Evolutionary conservation across 2,113 vertebrate species (phyloP).

Genomic region (Lepisosteus oculatus): DNA sequence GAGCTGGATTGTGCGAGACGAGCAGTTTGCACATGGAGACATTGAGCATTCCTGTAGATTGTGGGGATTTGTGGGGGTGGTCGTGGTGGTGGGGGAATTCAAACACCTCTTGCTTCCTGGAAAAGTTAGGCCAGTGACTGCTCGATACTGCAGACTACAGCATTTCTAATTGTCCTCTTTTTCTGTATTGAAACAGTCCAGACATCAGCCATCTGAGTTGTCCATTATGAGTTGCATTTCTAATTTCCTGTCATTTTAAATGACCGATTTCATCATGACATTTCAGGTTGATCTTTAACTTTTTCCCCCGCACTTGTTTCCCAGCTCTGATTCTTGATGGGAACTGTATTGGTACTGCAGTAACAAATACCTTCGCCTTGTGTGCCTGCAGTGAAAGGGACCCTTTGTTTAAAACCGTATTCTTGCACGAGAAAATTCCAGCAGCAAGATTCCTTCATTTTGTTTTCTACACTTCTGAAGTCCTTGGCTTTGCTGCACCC

Average conservation of each 20-base stretch:
- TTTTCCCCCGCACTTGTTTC: too few relatives aligned
- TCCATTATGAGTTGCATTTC: too few relatives aligned
- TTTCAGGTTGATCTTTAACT: too few relatives aligned
- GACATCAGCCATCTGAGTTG: too few relatives aligned
- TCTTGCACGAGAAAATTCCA: slow-evolving; percentile 12
- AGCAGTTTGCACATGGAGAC: slow-evolving; percentile 53
- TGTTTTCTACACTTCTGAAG: background rate
- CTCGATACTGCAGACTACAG: background rate
- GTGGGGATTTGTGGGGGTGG: too few relatives aligned
- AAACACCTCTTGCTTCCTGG: slow-evolving; percentile 57
- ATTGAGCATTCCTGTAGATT: slow-evolving; percentile 46
- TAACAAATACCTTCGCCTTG: too few relatives aligned
- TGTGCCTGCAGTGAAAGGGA: slow-evolving; percentile 12
- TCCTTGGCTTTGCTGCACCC: slow-evolving; percentile 23
- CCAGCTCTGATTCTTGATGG: too few relatives aligned
- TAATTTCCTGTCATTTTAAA: too few relatives aligned
- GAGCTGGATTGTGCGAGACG: slow-evolving; percentile 48
- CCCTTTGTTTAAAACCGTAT: slow-evolving; percentile 23
- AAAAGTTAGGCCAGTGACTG: slow-evolving; percentile 17
- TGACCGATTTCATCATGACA: too few relatives aligned
- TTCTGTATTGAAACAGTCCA: too few relatives aligned
- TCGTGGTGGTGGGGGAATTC: slow-evolving; percentile 38
- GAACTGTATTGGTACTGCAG: too few relatives aligned
- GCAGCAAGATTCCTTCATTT: too few relatives aligned
- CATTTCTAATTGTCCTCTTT: background rate